Base-by-base conservation (phyloP, 2,888 invertebrate genomes). In the Zaprionus lineosus region DNA sequence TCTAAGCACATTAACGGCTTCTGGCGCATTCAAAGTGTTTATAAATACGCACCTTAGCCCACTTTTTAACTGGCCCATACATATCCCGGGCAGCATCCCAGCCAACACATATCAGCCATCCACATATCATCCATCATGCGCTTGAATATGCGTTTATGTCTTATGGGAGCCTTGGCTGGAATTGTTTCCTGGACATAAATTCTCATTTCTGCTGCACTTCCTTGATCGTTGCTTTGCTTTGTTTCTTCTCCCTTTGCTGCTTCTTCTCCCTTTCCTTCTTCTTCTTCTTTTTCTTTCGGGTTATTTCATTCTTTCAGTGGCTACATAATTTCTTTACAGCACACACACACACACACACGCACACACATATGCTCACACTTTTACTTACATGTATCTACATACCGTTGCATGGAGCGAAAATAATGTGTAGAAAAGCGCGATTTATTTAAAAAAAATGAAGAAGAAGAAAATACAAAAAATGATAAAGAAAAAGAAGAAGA, bases 141-240 rank as follows among this genome's bases (percentile, higher is more conserved):
- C 44, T 43, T 59, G 59, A 50, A 59, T 57, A 58, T 62, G 59
- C 59, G 72, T 69, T 72, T 71, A 31, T n/a, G 31, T 4, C 2
- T 59, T 50, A 55, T 55, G 63, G 59, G 44, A 39, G 61, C 39
- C 40, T 50, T 51, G 62, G 57, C 62, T 52, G 70, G 64, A 77
- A 68, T 75, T 76, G 73, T 81, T 65, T 68, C 63, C 77, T 74
- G 72, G 59, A 59, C 72, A 86, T 86, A 86, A 77, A 83, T 86
- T 82, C 56, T 81, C 86, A 82, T 85, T 77, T 81, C 60, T 81
- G 77, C 72, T 82, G 77, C 81, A 77, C 73, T 83, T 82, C 64
- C 84, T 85, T 66, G 79, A 79, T 79, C 79, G 64, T 52, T 47
- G n/a, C 15, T 64, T 43, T 43, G 36, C 46, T 50, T 68, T 73